A percentile compares a stretch with the other conserved stretches of the same genome.
These are phyloP conservation scores for Lordiphosa clarofinis DNA, from an alignment of 1,140 invertebrate genomes.

Conservation along the genomic window DNA sequence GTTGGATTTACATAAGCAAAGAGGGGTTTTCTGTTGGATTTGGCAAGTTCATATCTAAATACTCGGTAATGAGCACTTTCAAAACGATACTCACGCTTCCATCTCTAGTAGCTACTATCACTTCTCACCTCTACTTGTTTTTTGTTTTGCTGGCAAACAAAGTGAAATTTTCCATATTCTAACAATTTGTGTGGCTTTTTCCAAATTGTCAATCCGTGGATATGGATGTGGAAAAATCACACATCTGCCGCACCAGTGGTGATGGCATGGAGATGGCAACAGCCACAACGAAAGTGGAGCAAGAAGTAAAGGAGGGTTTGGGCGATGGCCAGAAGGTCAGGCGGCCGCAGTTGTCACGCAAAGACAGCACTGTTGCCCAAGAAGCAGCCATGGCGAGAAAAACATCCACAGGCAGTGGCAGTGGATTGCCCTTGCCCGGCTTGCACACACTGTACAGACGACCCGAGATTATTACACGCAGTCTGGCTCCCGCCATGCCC, in stretches of 20 bases:
- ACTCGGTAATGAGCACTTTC: too few relatives aligned
- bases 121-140: constrained; percentile 33
- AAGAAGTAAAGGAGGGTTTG: constrained; percentile 11
- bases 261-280: constrained; percentile 82
- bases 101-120: too few relatives aligned
- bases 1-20: too few relatives aligned
- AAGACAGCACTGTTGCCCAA: constrained; percentile 48
- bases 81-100: too few relatives aligned
- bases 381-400: constrained; percentile 38
- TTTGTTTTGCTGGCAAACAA: constrained; percentile 59
- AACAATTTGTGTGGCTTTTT: constrained; percentile 4
- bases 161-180: constrained; percentile 22
- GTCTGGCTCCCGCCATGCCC: constrained; percentile 60
- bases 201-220: constrained; percentile 35
- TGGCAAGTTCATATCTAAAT: too few relatives aligned
- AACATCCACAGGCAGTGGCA: constrained; percentile 11
- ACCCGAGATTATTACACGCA: constrained; percentile 42
- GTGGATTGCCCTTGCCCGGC: constrained; percentile 48
- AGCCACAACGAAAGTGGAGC: constrained; percentile 28
- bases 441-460: constrained; percentile 66
- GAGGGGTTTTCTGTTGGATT: too few relatives aligned
- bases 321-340: constrained; percentile 24
- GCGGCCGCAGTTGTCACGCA: constrained; percentile 37
- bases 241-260: constrained; percentile 80
- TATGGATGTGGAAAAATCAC: constrained; percentile 16